Conservation (phyloP, 2,888 invertebrate species). For the Odontocerum albicorne region DNA sequence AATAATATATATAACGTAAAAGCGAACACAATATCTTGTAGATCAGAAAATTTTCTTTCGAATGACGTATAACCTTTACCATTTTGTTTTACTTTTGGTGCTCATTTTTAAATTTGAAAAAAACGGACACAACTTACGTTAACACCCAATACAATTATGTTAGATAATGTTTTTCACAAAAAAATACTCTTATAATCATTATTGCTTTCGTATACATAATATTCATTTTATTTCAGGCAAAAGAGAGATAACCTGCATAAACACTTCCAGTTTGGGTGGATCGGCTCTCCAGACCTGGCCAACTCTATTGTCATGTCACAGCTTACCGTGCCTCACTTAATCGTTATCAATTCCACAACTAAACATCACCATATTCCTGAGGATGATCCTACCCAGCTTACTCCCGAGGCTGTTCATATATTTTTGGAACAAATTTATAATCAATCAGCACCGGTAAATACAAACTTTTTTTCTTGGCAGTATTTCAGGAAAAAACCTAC, state of each 20-base stretch:
- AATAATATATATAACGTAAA: too few relatives aligned
- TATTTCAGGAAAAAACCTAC: too few relatives aligned
- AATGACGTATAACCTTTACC: too few relatives aligned
- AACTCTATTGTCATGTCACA: conserved; percentile 92
- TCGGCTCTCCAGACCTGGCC: conserved; percentile 85
- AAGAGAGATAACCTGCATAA: conserved; percentile 78
- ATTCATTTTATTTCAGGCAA: conserved; percentile 46
- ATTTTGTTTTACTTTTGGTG: too few relatives aligned
- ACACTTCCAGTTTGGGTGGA: conserved; percentile 94
- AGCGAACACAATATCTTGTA: too few relatives aligned
- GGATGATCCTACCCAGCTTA: conserved; percentile 78
- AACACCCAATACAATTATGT: too few relatives aligned
- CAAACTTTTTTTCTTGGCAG: not conserved
- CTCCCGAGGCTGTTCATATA: conserved; percentile 72
- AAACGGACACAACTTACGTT: too few relatives aligned
- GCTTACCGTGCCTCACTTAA: conserved; percentile 78
- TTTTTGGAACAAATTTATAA: conserved; percentile 78
- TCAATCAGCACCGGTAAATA: conserved; percentile 73
- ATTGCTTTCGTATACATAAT: too few relatives aligned
- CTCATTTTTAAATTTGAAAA: too few relatives aligned
- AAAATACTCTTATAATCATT: too few relatives aligned
- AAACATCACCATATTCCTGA: conserved; percentile 92
- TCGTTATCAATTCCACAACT: conserved; percentile 90
- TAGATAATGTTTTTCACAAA: too few relatives aligned
- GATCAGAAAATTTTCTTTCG: too few relatives aligned